Evolutionary conservation across 2,797 vertebrate species (phyloP).

Genomic region (Bufotes viridis): DNA sequence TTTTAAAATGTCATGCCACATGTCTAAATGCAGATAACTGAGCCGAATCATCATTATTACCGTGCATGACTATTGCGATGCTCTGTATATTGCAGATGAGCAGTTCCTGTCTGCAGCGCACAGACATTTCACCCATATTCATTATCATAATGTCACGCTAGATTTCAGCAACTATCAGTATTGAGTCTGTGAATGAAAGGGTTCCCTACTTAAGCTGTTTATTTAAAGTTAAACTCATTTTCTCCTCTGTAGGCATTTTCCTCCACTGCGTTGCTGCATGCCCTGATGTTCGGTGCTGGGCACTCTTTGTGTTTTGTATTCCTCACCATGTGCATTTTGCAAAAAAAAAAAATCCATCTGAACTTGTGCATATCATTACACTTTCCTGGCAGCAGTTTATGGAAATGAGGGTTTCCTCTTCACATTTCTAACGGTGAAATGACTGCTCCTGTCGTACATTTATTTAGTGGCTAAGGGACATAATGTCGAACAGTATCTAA

Average conservation of each 20-base stretch:
- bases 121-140: background rate
- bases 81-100: background rate
- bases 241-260: conserved; percentile 24
- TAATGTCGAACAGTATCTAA: conserved; percentile 18
- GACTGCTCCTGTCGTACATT: conserved; percentile 43
- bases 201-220: background rate
- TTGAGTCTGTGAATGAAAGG: background rate
- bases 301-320: conserved; percentile 42
- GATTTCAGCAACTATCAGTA: background rate
- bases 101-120: background rate
- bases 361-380: conserved; percentile 47
- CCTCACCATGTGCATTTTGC: conserved; percentile 28
- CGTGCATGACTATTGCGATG: background rate
- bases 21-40: background rate
- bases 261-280: conserved; percentile 4
- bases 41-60: background rate
- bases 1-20: background rate
- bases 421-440: conserved; percentile 44
- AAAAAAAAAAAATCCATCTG: conserved; percentile 44
- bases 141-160: background rate
- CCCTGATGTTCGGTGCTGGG: conserved; percentile 16
- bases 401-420: conserved; percentile 50
- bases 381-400: conserved; percentile 50
- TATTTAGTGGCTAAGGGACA: conserved; percentile 5
- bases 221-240: conserved; percentile 18